Percentiles rank a stretch among this genome's conserved stretches.
Conservation (phyloP, 2,113 vertebrate genomes). For the Lophochroa leadbeateri region DNA sequence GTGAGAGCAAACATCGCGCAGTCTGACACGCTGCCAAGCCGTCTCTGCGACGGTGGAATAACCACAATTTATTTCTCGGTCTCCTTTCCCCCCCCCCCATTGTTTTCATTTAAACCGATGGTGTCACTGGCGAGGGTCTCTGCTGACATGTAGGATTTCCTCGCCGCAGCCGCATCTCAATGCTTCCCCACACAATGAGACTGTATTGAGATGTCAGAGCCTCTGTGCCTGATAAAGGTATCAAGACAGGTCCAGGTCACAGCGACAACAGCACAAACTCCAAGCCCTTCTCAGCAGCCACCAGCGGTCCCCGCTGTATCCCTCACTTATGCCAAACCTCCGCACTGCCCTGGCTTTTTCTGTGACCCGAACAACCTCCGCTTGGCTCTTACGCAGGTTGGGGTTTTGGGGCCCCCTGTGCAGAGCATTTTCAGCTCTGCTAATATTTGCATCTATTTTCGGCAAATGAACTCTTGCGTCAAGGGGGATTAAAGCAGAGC, state of each 20-base stretch:
- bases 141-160: constrained; percentile 44
- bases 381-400: fast-evolving
- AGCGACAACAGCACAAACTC: neutral
- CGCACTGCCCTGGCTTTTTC: fast-evolving
- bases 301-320: neutral
- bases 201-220: constrained; percentile 61
- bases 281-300: neutral
- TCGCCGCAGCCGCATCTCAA: neutral
- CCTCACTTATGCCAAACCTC: neutral
- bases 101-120: neutral
- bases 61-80: neutral
- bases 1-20: neutral
- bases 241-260: neutral
- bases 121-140: constrained; percentile 42
- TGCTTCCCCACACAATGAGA: constrained; percentile 23
- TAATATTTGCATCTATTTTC: neutral
- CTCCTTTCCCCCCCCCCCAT: neutral
- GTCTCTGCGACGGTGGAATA: neutral
- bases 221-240: constrained; percentile 50
- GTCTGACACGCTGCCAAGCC: neutral
- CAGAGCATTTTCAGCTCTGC: neutral
- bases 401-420: neutral
- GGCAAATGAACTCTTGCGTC: neutral
- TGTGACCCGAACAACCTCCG: fast-evolving
- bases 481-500: constrained; percentile 24